A percentile compares a stretch with the other conserved stretches of the same genome.
These are phyloP conservation scores for Epizoanthus ramosus DNA, from an alignment of 92 coral and sea anemone species.

Conservation along the genomic window DNA sequence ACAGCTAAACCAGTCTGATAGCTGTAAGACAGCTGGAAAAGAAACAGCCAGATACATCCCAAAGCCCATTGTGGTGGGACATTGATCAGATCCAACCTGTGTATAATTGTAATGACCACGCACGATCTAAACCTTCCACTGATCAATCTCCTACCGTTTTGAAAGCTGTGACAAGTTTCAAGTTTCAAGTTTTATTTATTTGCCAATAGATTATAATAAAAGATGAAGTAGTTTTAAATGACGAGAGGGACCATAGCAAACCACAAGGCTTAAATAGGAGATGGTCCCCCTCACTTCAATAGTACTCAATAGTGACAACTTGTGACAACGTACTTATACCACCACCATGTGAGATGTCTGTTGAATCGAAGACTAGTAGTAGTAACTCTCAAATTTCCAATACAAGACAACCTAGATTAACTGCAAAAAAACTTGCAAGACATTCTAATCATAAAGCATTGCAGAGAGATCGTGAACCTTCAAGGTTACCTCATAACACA, in stretches of 20 bases:
- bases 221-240: too few species aligned
- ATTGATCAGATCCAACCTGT: neutral
- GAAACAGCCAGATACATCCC: neutral
- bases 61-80: conserved; percentile 10
- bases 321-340: neutral
- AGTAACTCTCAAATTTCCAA: neutral
- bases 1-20: neutral
- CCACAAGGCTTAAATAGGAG: too few species aligned
- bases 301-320: too few species aligned
- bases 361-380: neutral
- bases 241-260: too few species aligned
- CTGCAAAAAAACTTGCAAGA: neutral
- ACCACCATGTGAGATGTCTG: neutral
- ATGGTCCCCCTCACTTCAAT: too few species aligned
- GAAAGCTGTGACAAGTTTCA: conserved; percentile 10
- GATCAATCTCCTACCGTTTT: neutral
- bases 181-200: too few species aligned
- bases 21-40: neutral
- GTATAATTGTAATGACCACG: neutral
- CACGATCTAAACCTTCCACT: neutral
- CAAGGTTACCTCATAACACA: neutral
- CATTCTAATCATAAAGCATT: neutral
- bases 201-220: too few species aligned
- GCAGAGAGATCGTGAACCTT: conserved; percentile 3
- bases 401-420: neutral